Evolutionary conservation across 2,888 invertebrate genomes (phyloP).

Genomic region (Caenorhabditis sp.): DNA sequence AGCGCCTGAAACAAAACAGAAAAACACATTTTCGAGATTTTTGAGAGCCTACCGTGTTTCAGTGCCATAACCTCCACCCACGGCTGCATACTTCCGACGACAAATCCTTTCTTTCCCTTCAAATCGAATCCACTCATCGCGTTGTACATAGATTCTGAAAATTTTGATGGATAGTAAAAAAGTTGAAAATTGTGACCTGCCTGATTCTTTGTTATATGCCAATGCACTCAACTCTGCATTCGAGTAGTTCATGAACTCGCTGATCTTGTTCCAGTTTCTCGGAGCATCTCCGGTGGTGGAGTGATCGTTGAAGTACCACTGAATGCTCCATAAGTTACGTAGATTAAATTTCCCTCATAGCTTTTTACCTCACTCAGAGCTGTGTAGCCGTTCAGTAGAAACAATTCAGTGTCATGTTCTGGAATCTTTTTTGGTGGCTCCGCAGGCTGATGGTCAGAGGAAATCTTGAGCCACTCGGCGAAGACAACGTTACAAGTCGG

Average conservation of each 20-base stretch:
- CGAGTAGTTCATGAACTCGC: not conserved
- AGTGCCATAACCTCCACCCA: slow-evolving; percentile 61
- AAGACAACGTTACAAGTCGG: slow-evolving; percentile 27
- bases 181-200: too few species aligned
- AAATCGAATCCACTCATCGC: slow-evolving; percentile 37
- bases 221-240: not conserved
- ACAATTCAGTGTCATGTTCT: not conserved
- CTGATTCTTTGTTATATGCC: slow-evolving; percentile 10
- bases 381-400: slow-evolving; percentile 1
- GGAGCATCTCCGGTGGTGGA: slow-evolving; percentile 13
- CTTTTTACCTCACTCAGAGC: not conserved
- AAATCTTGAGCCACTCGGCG: slow-evolving; percentile 16
- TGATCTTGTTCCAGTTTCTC: slow-evolving; percentile 7
- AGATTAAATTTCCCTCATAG: not conserved
- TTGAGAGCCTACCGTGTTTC: slow-evolving; percentile 4
- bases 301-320: slow-evolving; percentile 26
- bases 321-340: not conserved
- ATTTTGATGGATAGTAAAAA: too few species aligned
- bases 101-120: slow-evolving; percentile 24
- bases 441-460: slow-evolving; percentile 1
- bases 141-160: slow-evolving; percentile 51
- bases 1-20: slow-evolving; percentile 8
- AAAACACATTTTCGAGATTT: too few species aligned
- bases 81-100: slow-evolving; percentile 57
- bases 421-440: slow-evolving; percentile 14